Base-by-base conservation (phyloP, 2,797 vertebrate genomes). In the Anableps anableps region DNA sequence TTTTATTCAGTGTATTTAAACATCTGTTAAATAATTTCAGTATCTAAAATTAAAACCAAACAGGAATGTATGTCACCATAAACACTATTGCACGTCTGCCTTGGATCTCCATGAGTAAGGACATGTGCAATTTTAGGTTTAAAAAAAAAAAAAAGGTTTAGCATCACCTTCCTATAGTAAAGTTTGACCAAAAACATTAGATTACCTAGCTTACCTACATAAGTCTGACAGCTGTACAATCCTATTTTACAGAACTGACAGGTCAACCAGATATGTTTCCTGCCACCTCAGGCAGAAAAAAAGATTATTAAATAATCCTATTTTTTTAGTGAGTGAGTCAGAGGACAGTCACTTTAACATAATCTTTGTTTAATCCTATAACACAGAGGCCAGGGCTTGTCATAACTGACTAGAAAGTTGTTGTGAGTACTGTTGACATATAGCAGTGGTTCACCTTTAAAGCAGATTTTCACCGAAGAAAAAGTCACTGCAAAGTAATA, bases 331-430 rank as follows among this genome's bases (percentile, higher is more conserved):
- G 50, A 60, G 53, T n/a, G 55, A 38, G 60, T 80, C 66, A 51
- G 51, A 75, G 72, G 71, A 75, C 31, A 71, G 51, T 76, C 70
- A 60, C 53, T 81, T 78, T 79, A 29, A 70, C 47, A 17, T 58
- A 48, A 76, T 73, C 78, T 74, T 77, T 74, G 7, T 45, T 85
- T 74, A 84, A 81, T 82, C 50, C 77, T 74, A 29, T 43, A 78
- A 81, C 29, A 68, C 62, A 53, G 43, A 70, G n/a, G 45, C 76
- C 11, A 19, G 29, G 23, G 31, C 36, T 51, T 73, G 41, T 64
- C 71, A 80, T 26, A 26, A 50, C 34, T 17, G 11, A 16, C 72
- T 38, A 55, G 62, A 73, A 80, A 34, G 48, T 50, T 55, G 41
- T 70, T 71, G 14, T 58, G 36, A 85, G 13, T 5, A 10, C 72